Evolutionary conservation across 2,888 invertebrate genomes (phyloP).

Genomic region (Rhagium mordax): DNA sequence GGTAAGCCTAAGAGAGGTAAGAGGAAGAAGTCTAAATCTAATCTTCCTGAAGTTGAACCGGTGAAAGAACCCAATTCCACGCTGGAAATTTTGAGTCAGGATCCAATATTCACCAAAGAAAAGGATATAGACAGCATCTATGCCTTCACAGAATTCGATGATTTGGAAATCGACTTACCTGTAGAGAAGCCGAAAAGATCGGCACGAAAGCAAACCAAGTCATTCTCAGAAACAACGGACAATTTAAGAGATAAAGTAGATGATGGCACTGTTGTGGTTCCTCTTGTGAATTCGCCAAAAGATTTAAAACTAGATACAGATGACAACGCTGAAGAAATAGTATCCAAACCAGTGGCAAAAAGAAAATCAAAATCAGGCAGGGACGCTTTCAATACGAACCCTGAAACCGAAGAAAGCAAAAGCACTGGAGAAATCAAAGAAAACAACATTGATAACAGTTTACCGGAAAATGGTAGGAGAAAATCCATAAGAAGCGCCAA

Average conservation of each 20-base stretch:
- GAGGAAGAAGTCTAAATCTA: neutral
- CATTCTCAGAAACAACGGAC: neutral
- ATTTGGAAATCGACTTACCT: conserved; percentile 45
- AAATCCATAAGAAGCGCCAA: conserved; percentile 54
- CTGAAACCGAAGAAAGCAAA: conserved; percentile 7
- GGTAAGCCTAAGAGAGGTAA: neutral
- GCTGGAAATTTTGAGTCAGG: neutral
- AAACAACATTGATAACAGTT: conserved; percentile 20
- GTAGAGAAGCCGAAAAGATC: conserved; percentile 40
- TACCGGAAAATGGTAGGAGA: conserved; percentile 32
- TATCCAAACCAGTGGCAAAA: neutral
- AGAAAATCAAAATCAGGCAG: neutral
- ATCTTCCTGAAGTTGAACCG: neutral
- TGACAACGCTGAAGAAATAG: neutral
- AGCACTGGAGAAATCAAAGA: conserved; percentile 17
- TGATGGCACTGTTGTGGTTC: neutral
- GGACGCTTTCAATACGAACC: neutral
- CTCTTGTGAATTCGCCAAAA: neutral
- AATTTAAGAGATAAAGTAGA: neutral
- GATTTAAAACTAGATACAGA: neutral
- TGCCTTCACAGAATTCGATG: conserved; percentile 47
- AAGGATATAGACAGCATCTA: conserved; percentile 47
- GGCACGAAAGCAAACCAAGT: conserved; percentile 29
- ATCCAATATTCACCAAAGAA: conserved; percentile 19
- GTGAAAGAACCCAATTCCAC: neutral